phyloP scores from a whole-genome alignment of 2,888 invertebrate species.

The Drepana falcataria region DNA sequence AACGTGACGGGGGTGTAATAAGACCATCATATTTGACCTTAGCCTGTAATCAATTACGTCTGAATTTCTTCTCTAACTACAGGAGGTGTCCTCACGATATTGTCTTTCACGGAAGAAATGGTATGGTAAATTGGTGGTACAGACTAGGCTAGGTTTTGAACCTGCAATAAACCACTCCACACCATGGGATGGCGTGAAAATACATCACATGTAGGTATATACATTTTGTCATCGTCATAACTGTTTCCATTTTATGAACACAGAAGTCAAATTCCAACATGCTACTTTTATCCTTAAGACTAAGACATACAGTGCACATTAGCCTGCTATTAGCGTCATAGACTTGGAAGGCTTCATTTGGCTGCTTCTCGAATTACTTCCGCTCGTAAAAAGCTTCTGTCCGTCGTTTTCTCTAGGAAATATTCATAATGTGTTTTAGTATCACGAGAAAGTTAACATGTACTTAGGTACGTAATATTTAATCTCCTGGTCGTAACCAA shows the following conservation, averaged over 20 bases:
- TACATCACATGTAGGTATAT: neutral
- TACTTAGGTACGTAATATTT: neutral
- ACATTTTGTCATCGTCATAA: neutral
- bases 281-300: neutral
- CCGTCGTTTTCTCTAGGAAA: constrained; percentile 2
- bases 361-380: constrained; percentile 31
- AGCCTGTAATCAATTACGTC: too few relatives aligned
- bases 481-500: constrained; percentile 4
- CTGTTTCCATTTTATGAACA: neutral
- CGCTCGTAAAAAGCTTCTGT: constrained; percentile 15
- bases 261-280: neutral
- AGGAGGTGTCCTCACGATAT: too few relatives aligned
- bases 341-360: constrained; percentile 29
- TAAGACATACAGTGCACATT: neutral
- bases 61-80: too few relatives aligned
- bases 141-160: too few relatives aligned
- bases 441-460: neutral
- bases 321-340: constrained; percentile 7
- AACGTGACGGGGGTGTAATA: too few relatives aligned
- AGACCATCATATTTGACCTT: too few relatives aligned
- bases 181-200: too few relatives aligned
- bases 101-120: too few relatives aligned
- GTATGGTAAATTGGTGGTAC: too few relatives aligned
- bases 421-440: neutral
- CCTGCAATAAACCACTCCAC: too few relatives aligned